These are phyloP conservation scores for Steinernema hermaphroditum DNA, from an alignment of 2,888 invertebrate species.

Conservation along the genomic window DNA sequence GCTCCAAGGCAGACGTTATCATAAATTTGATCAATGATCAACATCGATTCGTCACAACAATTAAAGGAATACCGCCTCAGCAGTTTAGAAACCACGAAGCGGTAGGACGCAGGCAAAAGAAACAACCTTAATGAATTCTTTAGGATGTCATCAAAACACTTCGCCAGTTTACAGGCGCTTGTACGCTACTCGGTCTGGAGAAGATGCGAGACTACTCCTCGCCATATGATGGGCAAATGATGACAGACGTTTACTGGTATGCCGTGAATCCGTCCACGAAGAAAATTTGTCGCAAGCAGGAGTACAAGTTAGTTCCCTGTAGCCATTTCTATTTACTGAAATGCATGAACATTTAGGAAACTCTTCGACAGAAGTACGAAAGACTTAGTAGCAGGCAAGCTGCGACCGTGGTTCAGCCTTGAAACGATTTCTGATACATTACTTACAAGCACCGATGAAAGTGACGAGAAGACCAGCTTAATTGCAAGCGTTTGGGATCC, in stretches of 20 bases:
- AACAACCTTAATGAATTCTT: constrained; percentile 10
- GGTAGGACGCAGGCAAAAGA: constrained; percentile 36
- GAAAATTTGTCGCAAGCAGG: constrained; percentile 62
- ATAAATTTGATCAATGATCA: constrained; percentile 57
- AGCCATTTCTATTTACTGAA: background rate
- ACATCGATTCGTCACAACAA: constrained; percentile 59
- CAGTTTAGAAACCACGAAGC: constrained; percentile 57
- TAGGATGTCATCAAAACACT: constrained; percentile 59
- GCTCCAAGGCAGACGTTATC: constrained; percentile 58
- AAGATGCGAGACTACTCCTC: constrained; percentile 53
- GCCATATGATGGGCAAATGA: constrained; percentile 39
- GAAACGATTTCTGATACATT: constrained; percentile 49
- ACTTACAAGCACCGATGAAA: constrained; percentile 35
- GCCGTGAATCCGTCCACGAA: constrained; percentile 61
- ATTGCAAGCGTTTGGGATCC: constrained; percentile 56
- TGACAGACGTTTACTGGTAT: constrained; percentile 62
- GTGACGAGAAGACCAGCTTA: constrained; percentile 34
- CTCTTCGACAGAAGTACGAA: constrained; percentile 56
- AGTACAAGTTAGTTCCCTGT: constrained; percentile 47
- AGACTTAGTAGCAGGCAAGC: constrained; percentile 58
- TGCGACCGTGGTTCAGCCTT: constrained; percentile 63
- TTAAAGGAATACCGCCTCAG: constrained; percentile 56
- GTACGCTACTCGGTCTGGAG: constrained; percentile 60
- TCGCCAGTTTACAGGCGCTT: constrained; percentile 59
- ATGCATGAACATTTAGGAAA: constrained; percentile 42